Evolutionary conservation across 1,140 invertebrate species (phyloP), one percentile per base, ranked within the genome.

Genomic region (Heterodera schachtii): DNA sequence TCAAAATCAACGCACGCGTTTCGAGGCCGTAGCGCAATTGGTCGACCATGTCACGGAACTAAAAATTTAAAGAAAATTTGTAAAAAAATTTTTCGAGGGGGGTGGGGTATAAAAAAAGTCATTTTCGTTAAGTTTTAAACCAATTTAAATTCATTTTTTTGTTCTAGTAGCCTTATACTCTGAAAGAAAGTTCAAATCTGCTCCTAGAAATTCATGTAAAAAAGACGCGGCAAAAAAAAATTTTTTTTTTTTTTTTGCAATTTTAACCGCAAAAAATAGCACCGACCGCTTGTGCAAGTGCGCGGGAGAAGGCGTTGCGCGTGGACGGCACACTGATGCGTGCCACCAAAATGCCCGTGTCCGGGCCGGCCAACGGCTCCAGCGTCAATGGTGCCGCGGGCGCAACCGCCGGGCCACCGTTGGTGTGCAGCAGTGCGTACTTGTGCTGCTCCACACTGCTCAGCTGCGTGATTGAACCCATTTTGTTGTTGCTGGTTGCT

Each of bases 1-100:
- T 93, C 21, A 99, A 82, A 60, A 99, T 93, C 0, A 98, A 91
- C 8, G 95, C 95, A 75, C 95, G 92, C 0, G 95, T 92, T 73
- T 92, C 92, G 60, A 93, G 93, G 83, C 96, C 94, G 87, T 93
- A 92, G 82, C 92, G 92, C 0, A 98, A 89, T 11, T 92, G 90
- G 31, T 94, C 91, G 64, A 98, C 87, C 5, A 93, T 92, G 64
- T 90, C 84, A 21, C 84, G 75, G 73, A 92, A 87, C 91, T 92
- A 83, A 57, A 52, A 52, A 52, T 11, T 52, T 3, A 52, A 52
- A 31, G 9, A n/a, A n/a, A n/a, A n/a, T n/a, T n/a, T n/a, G n/a
- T n/a, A 52, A 52, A 16, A 52, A 16, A 52, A 52, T 11, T 52
- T 52, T 11, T 52, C 52, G 16, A 13, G 8, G 49, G 52, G 7